A percentile compares a stretch with the other conserved stretches of the same genome.
Evolutionary conservation across 2,113 vertebrate species (phyloP).

Genomic region (Chauna torquata): DNA sequence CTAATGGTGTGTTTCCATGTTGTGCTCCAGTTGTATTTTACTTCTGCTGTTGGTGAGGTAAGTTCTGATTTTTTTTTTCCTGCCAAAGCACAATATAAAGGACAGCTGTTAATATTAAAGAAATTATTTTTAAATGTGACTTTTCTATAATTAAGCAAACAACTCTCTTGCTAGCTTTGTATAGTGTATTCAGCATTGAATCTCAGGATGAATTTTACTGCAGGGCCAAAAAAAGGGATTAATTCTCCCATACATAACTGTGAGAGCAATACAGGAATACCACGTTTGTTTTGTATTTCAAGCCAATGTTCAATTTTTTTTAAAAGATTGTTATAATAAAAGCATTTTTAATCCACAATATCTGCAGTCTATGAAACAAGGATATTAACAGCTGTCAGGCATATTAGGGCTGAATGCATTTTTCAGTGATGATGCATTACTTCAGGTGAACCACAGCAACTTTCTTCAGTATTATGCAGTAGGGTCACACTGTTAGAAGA

Average conservation of each 20-base stretch:
- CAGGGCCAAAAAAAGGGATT: conserved; percentile 77
- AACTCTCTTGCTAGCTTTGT: conserved; percentile 68
- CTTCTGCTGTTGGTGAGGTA: conserved; percentile 57
- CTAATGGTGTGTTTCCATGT: conserved; percentile 27
- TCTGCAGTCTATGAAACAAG: neutral
- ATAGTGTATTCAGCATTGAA: conserved; percentile 72
- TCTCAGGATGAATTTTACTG: conserved; percentile 80
- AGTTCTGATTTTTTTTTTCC: conserved; percentile 29
- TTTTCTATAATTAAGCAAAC: conserved; percentile 64
- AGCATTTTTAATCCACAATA: neutral
- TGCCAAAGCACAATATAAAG: conserved; percentile 69
- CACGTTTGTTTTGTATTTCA: conserved; percentile 40
- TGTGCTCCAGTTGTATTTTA: conserved; percentile 50
- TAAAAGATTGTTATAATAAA: neutral
- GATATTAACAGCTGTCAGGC: conserved; percentile 61
- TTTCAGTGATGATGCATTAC: neutral
- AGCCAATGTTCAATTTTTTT: neutral
- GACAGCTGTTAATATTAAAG: conserved; percentile 71
- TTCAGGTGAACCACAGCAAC: conserved; percentile 8
- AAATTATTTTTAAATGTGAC: conserved; percentile 69
- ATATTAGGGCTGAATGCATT: neutral
- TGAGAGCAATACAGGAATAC: conserved; percentile 60
- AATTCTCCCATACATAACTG: conserved; percentile 58
- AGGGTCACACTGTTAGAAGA: neutral
- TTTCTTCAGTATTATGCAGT: neutral